Evolutionary conservation across 2,113 vertebrate genomes (phyloP).

Genomic region (Bubalus kerabau): DNA sequence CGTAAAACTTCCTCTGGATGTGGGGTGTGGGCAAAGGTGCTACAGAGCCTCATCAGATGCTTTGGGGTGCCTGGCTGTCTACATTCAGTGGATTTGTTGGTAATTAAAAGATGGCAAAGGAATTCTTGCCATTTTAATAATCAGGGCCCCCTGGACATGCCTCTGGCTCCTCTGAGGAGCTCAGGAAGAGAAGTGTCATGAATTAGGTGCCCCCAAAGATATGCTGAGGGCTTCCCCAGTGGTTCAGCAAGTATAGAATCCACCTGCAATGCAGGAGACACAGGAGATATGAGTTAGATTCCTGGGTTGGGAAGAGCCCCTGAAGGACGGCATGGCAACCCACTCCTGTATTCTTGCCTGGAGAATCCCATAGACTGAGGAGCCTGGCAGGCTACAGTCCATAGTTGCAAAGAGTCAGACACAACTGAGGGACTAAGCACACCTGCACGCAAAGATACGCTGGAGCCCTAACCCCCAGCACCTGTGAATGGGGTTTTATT

Average conservation of each 20-base stretch:
- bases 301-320: neutral
- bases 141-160: neutral
- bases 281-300: neutral
- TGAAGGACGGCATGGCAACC: neutral
- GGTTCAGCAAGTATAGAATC: neutral
- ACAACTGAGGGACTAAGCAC: neutral
- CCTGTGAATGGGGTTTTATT: neutral
- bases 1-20: neutral
- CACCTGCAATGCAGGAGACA: neutral
- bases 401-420: neutral
- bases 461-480: neutral
- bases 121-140: neutral
- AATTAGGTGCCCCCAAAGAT: neutral
- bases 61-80: neutral
- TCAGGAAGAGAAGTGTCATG: neutral
- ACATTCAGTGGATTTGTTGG: neutral
- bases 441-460: accelerated
- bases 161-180: neutral
- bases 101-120: neutral
- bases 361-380: neutral
- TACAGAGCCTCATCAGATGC: neutral
- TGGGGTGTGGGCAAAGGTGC: neutral
- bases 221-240: neutral
- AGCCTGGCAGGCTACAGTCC: neutral
- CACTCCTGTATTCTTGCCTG: neutral